Evolutionary conservation across 2,113 vertebrate genomes (phyloP).

Genomic region (Misgurnus anguillicaudatus): DNA sequence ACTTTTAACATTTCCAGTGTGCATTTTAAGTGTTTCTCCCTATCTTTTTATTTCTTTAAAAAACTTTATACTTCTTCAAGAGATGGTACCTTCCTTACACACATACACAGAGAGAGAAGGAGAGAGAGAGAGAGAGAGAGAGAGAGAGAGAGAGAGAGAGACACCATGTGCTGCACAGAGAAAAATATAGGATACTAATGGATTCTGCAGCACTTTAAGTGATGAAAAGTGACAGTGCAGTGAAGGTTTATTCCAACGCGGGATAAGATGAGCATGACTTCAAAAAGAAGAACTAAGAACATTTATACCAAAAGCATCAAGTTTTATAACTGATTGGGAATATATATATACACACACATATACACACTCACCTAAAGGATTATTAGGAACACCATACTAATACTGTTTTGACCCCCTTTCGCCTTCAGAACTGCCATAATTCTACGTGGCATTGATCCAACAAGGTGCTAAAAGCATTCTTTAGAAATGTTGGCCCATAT

Average conservation of each 20-base stretch:
- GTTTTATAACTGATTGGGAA: background rate
- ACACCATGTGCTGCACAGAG: background rate
- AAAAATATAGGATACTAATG: slow-evolving; percentile 25
- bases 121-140: too few relatives aligned
- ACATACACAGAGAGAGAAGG: background rate
- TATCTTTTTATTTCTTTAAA: background rate
- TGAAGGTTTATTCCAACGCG: slow-evolving; percentile 11
- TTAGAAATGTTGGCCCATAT: too few relatives aligned
- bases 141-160: too few relatives aligned
- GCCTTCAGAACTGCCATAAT: too few relatives aligned
- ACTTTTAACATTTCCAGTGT: slow-evolving; percentile 29
- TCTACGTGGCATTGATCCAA: too few relatives aligned
- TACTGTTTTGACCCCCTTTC: too few relatives aligned
- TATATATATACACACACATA: background rate
- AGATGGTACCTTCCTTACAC: slow-evolving; percentile 10
- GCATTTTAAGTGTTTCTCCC: slow-evolving; percentile 28
- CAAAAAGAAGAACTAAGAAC: background rate
- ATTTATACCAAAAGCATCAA: background rate
- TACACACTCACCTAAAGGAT: too few relatives aligned
- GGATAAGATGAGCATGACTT: slow-evolving; percentile 24
- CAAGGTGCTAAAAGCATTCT: too few relatives aligned
- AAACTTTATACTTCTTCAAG: background rate
- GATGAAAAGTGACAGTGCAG: slow-evolving; percentile 20
- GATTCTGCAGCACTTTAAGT: slow-evolving; percentile 35
- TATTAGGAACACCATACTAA: too few relatives aligned